Conservation (phyloP, 2,888 invertebrate species). For the Lithophane leautieri region DNA sequence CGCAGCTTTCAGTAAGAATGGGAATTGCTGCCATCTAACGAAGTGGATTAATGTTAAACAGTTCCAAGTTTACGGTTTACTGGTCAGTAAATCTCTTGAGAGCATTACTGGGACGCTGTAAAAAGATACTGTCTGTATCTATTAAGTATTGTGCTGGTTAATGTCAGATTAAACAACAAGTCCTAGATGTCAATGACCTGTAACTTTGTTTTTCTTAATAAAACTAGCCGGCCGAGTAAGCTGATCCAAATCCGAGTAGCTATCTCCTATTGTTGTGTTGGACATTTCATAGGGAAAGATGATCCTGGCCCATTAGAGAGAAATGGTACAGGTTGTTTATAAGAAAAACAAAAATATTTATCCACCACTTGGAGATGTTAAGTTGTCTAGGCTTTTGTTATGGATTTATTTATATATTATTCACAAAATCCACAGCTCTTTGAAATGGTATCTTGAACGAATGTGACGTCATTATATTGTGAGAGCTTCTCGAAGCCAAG, state of each 20-base stretch:
- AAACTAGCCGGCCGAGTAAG: slow-evolving; percentile 8
- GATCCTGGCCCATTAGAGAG: slow-evolving; percentile 39
- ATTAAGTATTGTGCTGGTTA: no score
- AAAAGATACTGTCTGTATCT: slow-evolving; percentile 8
- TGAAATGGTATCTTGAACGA: not conserved
- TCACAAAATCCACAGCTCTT: no score
- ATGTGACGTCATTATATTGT: not conserved
- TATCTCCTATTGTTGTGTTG: slow-evolving; percentile 13
- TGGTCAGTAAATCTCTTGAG: slow-evolving; percentile 22
- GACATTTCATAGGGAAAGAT: slow-evolving; percentile 27
- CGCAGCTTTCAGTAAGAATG: slow-evolving; percentile 27
- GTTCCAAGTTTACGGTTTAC: slow-evolving; percentile 30
- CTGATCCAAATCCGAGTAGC: slow-evolving; percentile 29
- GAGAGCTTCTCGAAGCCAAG: not conserved
- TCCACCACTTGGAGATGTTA: not conserved
- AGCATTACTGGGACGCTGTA: slow-evolving; percentile 19
- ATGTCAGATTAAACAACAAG: not conserved
- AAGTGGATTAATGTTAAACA: slow-evolving; percentile 48
- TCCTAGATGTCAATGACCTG: slow-evolving; percentile 9
- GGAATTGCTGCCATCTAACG: slow-evolving; percentile 35
- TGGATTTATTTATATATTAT: not conserved
- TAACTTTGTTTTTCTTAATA: slow-evolving; percentile 21
- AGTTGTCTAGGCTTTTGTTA: slow-evolving; percentile 15
- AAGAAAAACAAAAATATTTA: slow-evolving; percentile 22
- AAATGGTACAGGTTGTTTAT: slow-evolving; percentile 9